A percentile compares a stretch with the other conserved stretches of the same genome.
Evolutionary conservation across 2,113 vertebrate genomes (phyloP).

Genomic region (Rhadina sibilatrix): DNA sequence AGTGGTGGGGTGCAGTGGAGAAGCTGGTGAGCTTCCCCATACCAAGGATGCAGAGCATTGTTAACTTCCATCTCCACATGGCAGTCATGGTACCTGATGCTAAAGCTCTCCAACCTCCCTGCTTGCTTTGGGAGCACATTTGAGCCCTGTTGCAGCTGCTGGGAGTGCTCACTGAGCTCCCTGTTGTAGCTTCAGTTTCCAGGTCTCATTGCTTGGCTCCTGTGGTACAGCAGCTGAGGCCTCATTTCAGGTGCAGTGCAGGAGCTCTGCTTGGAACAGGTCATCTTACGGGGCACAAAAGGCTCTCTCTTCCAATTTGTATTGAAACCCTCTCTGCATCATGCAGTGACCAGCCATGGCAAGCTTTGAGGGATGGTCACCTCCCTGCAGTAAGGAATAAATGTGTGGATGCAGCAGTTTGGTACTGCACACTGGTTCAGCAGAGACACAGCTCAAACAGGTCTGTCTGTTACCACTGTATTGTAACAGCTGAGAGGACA

Average conservation of each 20-base stretch:
- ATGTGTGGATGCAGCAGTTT: background rate
- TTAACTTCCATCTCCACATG: fast-evolving
- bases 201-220: background rate
- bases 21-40: background rate
- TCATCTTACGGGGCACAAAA: background rate
- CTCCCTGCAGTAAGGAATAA: background rate
- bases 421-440: background rate
- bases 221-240: background rate
- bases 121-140: background rate
- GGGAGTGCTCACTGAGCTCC: background rate
- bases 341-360: background rate
- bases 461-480: background rate
- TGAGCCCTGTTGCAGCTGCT: background rate
- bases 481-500: background rate
- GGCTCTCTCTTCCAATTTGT: background rate
- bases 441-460: background rate
- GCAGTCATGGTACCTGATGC: background rate
- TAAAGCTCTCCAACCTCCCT: background rate
- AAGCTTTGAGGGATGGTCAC: background rate
- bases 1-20: background rate
- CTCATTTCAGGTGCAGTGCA: background rate
- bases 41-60: background rate
- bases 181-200: background rate
- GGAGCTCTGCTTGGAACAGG: background rate
- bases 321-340: background rate